A percentile compares a stretch with the other conserved stretches of the same genome.
These are phyloP conservation scores for Atherinosoma microstoma DNA, from an alignment of 2,797 vertebrate genomes.

Conservation along the genomic window DNA sequence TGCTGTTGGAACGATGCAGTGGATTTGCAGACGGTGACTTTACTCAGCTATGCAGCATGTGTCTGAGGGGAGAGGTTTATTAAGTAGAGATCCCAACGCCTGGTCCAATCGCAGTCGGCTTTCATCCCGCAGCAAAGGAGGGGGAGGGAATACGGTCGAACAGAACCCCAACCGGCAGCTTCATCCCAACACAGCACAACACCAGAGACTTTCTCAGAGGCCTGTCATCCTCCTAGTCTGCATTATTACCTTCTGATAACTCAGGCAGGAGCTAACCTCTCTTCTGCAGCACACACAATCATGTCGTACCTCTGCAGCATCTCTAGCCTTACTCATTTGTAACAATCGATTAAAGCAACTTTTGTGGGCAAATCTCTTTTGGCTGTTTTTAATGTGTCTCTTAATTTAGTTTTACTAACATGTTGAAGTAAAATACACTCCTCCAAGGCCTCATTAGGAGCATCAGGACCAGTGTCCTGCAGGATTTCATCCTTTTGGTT, in stretches of 20 bases:
- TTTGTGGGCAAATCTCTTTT: constrained; percentile 59
- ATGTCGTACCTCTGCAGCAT: constrained; percentile 56
- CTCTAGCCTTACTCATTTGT: constrained; percentile 75
- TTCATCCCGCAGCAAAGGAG: neutral
- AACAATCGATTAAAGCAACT: constrained; percentile 80
- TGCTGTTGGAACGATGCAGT: constrained; percentile 35
- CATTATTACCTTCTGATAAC: constrained; percentile 13
- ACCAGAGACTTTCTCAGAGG: constrained; percentile 15
- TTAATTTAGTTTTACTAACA: too few relatives aligned
- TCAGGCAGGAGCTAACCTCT: constrained; percentile 35
- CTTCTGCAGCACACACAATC: constrained; percentile 40
- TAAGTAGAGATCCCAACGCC: neutral
- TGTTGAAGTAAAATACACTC: neutral
- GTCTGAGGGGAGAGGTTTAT: constrained; percentile 27
- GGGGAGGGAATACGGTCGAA: constrained; percentile 1
- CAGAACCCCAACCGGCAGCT: constrained; percentile 6
- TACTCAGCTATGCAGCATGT: constrained; percentile 78
- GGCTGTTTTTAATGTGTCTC: constrained; percentile 5
- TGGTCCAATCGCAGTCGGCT: constrained; percentile 25
- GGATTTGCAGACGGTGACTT: constrained; percentile 43
- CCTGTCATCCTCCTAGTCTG: constrained; percentile 9
- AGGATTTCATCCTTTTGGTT: neutral
- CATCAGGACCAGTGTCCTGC: too few relatives aligned
- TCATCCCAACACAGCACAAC: constrained; percentile 20
- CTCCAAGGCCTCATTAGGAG: neutral